Conservation (phyloP, 2,113 vertebrate species). For the Hemiprocne comata region DNA sequence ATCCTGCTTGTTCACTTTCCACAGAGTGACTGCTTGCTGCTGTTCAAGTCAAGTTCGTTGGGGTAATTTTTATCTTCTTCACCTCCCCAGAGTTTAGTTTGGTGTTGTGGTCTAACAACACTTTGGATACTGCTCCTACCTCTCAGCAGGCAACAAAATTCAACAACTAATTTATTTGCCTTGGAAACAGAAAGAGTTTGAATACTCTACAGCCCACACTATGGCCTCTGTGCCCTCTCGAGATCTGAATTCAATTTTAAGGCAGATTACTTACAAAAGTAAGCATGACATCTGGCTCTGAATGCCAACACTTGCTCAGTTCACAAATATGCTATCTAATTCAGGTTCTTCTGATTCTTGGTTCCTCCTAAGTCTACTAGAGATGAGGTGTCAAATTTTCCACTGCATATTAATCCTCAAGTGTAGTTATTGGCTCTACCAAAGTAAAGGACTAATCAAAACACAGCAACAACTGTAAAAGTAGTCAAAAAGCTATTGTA, state of each 20-base stretch:
- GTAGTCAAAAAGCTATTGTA: background rate
- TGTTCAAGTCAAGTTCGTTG: background rate
- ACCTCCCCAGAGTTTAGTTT: background rate
- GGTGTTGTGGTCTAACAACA: background rate
- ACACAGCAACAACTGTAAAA: background rate
- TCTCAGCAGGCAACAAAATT: background rate
- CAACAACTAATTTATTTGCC: background rate
- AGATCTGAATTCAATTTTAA: conserved; percentile 12
- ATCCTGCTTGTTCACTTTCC: background rate
- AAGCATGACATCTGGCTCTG: background rate
- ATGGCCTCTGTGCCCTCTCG: background rate
- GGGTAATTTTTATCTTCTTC: background rate
- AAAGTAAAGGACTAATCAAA: background rate
- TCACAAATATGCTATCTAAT: background rate
- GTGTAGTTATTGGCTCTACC: background rate
- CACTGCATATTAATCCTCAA: background rate
- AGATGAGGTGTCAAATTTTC: background rate
- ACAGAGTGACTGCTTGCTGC: background rate
- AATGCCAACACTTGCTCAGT: background rate
- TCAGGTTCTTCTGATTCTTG: background rate
- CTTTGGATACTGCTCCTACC: background rate
- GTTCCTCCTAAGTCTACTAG: background rate
- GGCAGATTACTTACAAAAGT: background rate
- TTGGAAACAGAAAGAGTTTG: background rate
- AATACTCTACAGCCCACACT: background rate